Base-by-base conservation (phyloP, 2,113 vertebrate genomes). In the Todiramphus saurophagus region DNA sequence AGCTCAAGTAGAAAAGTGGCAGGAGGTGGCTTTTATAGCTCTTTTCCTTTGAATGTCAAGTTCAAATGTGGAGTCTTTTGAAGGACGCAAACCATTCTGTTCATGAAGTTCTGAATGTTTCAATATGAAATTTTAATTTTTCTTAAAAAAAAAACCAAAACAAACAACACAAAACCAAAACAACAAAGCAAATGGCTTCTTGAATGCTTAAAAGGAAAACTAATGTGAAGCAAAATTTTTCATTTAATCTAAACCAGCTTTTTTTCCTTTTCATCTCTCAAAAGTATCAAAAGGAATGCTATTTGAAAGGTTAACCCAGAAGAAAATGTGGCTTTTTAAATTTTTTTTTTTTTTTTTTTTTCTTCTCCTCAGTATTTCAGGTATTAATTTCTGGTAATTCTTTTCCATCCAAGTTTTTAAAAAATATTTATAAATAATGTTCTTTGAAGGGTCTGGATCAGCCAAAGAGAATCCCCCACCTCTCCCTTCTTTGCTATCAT, bases 281-380 rank as follows among this genome's bases (percentile, higher is more conserved):
- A 41, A 64, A 51, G 37, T 59, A 50, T 13, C 24, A 83, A 56
- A 56, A 81, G 21, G 9, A 76, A 55, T 28, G 18, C 0, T 41
- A 10, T 70, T 67, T 75, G n/a, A 79, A 72, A 9, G 7, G 5
- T 37, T 21, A 82, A 6, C 7, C 12, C 24, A 48, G 46, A 8
- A 78, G 24, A 11, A 77, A 89, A 58, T 27, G 1, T 15, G 31
- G 4, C 1, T 2, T 2, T 9, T 13, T 25, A n/a, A n/a, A n/a
- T n/a, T 28, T 19, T 16, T 9, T 18, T 11, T 11, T 18, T 11
- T 7, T 23, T 46, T 37, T 10, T 0, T 27, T 12, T 15, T 27
- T 14, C 8, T 37, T 31, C 30, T 48, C 27, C 8, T 59, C 35
- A 15, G 1, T 28, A 60, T 30, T 76, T 68, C 68, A 81, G 11